Conservation (phyloP, 1,140 invertebrate genomes). For the Xylocopa sonorina region DNA sequence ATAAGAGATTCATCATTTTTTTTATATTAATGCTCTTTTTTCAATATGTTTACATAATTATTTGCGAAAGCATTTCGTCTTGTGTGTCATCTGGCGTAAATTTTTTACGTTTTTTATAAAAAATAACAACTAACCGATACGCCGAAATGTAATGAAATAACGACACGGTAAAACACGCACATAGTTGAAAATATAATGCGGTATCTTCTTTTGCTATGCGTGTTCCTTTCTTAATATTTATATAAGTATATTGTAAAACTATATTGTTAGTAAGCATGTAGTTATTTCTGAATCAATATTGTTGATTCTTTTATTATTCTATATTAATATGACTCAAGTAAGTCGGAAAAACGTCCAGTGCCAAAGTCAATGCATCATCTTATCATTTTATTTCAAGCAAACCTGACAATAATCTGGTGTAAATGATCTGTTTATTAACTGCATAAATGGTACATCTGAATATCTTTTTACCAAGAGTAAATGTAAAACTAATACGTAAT, state of each 20-base stretch:
- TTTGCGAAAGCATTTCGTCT: not conserved
- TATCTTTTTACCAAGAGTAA: conserved; percentile 62
- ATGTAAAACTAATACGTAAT: conserved; percentile 63
- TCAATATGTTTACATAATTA: conserved; percentile 23
- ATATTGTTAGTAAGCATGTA: conserved; percentile 43
- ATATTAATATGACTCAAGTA: conserved; percentile 45
- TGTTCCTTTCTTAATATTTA: conserved; percentile 42
- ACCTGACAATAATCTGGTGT: conserved; percentile 73
- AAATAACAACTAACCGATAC: conserved; percentile 1
- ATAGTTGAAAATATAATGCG: conserved; percentile 22
- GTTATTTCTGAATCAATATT: conserved; percentile 43
- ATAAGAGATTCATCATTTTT: conserved; percentile 7
- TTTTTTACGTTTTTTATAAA: not conserved
- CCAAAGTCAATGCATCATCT: conserved; percentile 69
- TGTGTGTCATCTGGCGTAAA: not conserved
- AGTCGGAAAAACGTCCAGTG: conserved; percentile 65
- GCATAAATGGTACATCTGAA: conserved; percentile 49
- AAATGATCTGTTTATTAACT: conserved; percentile 62
- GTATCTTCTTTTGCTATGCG: conserved; percentile 24
- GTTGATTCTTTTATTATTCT: conserved; percentile 45
- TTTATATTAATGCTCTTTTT: conserved; percentile 12
- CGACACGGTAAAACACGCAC: conserved; percentile 41
- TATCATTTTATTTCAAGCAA: conserved; percentile 58
- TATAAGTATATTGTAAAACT: conserved; percentile 36
- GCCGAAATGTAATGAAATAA: conserved; percentile 23